Evolutionary conservation across 2,113 vertebrate genomes (phyloP).

Genomic region (Catharus minimus): DNA sequence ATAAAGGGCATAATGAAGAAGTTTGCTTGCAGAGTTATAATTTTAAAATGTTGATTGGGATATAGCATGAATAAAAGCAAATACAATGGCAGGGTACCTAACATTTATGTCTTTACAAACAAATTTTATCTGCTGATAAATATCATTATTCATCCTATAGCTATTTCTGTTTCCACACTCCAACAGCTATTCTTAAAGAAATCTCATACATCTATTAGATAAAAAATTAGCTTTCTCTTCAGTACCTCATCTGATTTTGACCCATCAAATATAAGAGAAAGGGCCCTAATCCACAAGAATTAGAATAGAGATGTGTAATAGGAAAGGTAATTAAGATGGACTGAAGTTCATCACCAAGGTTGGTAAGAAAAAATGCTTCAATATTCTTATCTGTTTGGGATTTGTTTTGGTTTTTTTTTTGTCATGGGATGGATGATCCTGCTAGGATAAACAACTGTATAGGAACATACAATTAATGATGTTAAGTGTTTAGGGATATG

Average conservation of each 20-base stretch:
- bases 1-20: not conserved
- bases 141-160: not conserved
- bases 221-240: not conserved
- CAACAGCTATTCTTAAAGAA: not conserved
- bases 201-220: accelerated
- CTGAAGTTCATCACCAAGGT: not conserved
- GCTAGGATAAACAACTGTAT: not conserved
- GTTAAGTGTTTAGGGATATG: not conserved
- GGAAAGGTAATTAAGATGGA: not conserved
- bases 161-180: not conserved
- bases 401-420: not conserved
- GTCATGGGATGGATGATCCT: not conserved
- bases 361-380: not conserved
- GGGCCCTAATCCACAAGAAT: not conserved
- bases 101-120: not conserved
- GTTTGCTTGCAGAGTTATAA: not conserved
- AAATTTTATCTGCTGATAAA: not conserved
- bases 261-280: not conserved
- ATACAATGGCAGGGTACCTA: not conserved
- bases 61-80: not conserved
- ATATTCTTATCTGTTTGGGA: not conserved
- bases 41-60: not conserved
- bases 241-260: not conserved
- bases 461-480: not conserved
- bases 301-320: not conserved